phyloP scores from a whole-genome alignment of 2,888 invertebrate genomes.

The Selenia dentaria region DNA sequence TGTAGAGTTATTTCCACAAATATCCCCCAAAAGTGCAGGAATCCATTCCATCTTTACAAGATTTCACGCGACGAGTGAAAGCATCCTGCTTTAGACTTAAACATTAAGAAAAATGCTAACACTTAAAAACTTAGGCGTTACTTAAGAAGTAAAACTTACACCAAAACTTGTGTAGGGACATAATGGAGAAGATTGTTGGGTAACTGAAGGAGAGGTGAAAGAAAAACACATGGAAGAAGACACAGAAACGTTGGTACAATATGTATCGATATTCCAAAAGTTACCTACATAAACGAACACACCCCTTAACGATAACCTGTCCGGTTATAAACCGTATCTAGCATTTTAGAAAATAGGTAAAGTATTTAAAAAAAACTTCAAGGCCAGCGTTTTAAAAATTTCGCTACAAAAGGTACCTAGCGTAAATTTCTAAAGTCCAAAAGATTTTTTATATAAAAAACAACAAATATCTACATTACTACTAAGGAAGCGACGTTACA shows the following conservation, averaged over 20 bases:
- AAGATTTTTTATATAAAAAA: constrained; percentile 42
- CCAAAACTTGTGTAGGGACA: constrained; percentile 52
- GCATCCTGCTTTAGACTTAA: constrained; percentile 71
- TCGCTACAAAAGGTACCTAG: constrained; percentile 37
- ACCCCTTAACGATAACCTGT: constrained; percentile 29
- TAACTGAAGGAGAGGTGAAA: constrained; percentile 34
- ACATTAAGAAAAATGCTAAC: constrained; percentile 75
- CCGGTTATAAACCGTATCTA: constrained; percentile 37
- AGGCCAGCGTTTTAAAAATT: constrained; percentile 34
- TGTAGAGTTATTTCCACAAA: constrained; percentile 2
- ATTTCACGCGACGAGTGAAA: constrained; percentile 47
- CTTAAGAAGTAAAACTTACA: constrained; percentile 74
- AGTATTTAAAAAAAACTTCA: constrained; percentile 20
- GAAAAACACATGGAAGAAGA: constrained; percentile 29
- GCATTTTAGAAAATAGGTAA: constrained; percentile 33
- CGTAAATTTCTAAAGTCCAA: constrained; percentile 43
- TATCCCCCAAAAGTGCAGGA: constrained; percentile 20
- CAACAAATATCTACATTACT: constrained; percentile 58
- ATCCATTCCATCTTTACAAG: constrained; percentile 28
- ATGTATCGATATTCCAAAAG: constrained; percentile 25
- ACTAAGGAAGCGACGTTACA: constrained; percentile 67
- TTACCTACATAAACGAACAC: constrained; percentile 16
- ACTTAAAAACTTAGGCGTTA: constrained; percentile 81
- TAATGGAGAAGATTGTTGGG: constrained; percentile 42
- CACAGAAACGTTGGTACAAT: constrained; percentile 36